Conservation (phyloP, 2,797 vertebrate species). For the Chelon labrosus region DNA sequence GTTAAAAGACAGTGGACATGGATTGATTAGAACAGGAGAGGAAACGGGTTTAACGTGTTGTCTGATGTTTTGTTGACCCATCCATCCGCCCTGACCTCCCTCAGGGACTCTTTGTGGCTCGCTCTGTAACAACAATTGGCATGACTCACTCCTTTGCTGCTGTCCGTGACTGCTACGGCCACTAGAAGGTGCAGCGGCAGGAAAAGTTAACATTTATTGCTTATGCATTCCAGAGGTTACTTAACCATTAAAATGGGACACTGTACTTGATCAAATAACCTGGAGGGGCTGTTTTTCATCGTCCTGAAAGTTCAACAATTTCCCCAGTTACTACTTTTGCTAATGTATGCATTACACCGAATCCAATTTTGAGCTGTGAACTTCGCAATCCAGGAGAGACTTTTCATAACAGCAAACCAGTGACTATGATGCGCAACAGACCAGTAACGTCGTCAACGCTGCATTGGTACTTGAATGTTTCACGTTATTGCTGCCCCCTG, state of each 20-base stretch:
- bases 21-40: too few species aligned
- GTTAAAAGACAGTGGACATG: too few species aligned
- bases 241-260: background rate
- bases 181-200: background rate
- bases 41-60: too few species aligned
- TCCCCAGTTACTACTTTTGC: background rate
- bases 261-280: background rate
- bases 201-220: too few species aligned
- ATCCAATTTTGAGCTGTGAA: background rate
- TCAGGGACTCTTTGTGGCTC: too few species aligned
- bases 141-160: background rate
- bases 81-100: too few species aligned
- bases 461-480: background rate
- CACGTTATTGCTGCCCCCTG: background rate
- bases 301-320: background rate
- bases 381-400: constrained; percentile 25
- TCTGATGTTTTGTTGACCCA: too few species aligned
- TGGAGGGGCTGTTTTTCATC: background rate
- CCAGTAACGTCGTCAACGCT: background rate
- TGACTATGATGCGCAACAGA: constrained; percentile 13
- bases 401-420: constrained; percentile 30
- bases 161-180: background rate
- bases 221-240: background rate
- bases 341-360: background rate
- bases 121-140: background rate